Evolutionary conservation across 1,140 invertebrate species (phyloP).

Genomic region (Drosophila bocki): DNA sequence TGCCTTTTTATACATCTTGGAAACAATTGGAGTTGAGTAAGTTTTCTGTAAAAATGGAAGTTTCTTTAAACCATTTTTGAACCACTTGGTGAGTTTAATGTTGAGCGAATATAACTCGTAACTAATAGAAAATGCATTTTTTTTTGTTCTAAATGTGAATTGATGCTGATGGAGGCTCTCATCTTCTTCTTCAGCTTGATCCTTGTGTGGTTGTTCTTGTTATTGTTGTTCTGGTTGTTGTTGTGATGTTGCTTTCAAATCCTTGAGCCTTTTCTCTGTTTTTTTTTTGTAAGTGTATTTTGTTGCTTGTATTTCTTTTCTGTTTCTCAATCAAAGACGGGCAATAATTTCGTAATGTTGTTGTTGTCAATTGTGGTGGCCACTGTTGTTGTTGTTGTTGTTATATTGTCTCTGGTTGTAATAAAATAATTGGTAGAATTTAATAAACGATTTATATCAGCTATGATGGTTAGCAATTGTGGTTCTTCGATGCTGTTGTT

Average conservation of each 20-base stretch:
- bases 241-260: conserved; percentile 33
- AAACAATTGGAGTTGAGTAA: background rate
- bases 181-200: conserved; percentile 15
- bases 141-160: conserved; percentile 8
- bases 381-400: conserved; percentile 58
- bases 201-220: conserved; percentile 31
- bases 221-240: conserved; percentile 19
- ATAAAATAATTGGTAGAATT: conserved; percentile 85
- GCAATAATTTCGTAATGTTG: conserved; percentile 74
- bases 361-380: conserved; percentile 60
- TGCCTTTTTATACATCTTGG: background rate
- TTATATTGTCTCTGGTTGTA: conserved; percentile 84
- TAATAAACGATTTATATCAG: conserved; percentile 84
- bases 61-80: conserved; percentile 12
- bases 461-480: conserved; percentile 77
- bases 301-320: background rate
- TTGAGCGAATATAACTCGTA: background rate
- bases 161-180: conserved; percentile 25
- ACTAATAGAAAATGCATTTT: conserved; percentile 19
- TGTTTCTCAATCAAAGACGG: conserved; percentile 62
- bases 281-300: background rate
- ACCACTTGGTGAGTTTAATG: background rate
- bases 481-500: conserved; percentile 74
- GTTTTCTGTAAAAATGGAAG: background rate
- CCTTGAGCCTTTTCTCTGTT: conserved; percentile 22